Evolutionary conservation across 2,888 invertebrate species (phyloP).

Genomic region (Scelioninae gen. 1): DNA sequence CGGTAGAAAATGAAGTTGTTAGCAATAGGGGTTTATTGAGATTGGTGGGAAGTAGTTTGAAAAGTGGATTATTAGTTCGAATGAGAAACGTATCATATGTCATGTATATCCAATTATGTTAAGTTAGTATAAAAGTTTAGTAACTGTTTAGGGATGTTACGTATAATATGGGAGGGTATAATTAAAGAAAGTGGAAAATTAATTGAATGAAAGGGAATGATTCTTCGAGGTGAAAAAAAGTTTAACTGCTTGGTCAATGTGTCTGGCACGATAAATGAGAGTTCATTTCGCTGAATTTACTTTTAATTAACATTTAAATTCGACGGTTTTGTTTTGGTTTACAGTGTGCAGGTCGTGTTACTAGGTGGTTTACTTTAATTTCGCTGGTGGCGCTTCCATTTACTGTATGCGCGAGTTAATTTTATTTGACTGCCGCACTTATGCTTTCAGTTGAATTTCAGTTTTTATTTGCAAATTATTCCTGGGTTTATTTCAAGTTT

Average conservation of each 20-base stretch:
- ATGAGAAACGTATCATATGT: neutral
- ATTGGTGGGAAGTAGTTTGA: neutral
- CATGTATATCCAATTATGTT: too few relatives aligned
- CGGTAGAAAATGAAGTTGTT: too few relatives aligned
- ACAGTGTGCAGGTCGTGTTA: conserved; percentile 19
- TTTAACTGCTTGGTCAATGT: conserved; percentile 13
- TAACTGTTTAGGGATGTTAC: too few relatives aligned
- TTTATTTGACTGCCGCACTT: neutral
- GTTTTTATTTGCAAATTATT: neutral
- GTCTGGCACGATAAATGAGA: conserved; percentile 6
- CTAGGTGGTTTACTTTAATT: conserved; percentile 30
- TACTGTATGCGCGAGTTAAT: neutral
- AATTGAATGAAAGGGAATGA: too few relatives aligned
- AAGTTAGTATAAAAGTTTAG: too few relatives aligned
- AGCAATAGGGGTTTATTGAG: too few relatives aligned
- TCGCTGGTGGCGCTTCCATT: conserved; percentile 4
- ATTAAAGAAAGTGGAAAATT: too few relatives aligned
- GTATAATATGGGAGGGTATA: too few relatives aligned
- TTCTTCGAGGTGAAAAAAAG: neutral
- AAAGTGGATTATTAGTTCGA: conserved; percentile 1
- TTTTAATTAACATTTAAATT: conserved; percentile 49
- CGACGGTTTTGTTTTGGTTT: conserved; percentile 31
- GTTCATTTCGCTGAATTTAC: conserved; percentile 28
- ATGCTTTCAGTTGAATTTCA: too few relatives aligned
- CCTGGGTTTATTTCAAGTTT: neutral